Evolutionary conservation across 2,888 invertebrate species (phyloP).

Genomic region (Pristionchus exspectatus): DNA sequence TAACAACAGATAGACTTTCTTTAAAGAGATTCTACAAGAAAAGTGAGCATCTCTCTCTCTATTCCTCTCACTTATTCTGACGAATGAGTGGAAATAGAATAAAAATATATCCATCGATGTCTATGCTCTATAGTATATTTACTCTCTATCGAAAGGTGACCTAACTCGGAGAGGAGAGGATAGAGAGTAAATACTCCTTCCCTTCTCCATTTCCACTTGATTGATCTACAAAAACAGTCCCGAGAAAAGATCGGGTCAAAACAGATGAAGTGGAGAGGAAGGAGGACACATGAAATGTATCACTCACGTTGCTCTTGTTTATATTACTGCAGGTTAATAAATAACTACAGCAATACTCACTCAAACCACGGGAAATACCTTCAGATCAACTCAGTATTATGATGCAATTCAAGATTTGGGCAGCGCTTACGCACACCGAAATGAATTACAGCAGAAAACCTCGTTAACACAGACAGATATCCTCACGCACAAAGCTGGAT

Average conservation of each 20-base stretch:
- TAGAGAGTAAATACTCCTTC: not conserved
- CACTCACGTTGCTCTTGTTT: too few species aligned
- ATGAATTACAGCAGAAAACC: too few species aligned
- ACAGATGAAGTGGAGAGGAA: conserved; percentile 48
- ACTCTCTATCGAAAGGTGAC: not conserved
- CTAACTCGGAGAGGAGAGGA: conserved; percentile 14
- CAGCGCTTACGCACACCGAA: too few species aligned
- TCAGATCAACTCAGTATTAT: too few species aligned
- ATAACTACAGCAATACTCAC: too few species aligned
- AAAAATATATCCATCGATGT: not conserved
- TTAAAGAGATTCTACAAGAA: not conserved
- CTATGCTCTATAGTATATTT: not conserved
- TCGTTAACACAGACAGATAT: too few species aligned
- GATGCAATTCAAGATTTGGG: too few species aligned
- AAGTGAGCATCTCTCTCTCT: not conserved
- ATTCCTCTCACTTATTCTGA: not conserved
- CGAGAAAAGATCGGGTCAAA: conserved; percentile 43
- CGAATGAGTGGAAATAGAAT: not conserved
- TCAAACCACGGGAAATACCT: too few species aligned
- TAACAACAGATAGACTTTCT: not conserved
- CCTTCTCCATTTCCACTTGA: conserved; percentile 25
- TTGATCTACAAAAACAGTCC: conserved; percentile 39
- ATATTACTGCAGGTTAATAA: too few species aligned
- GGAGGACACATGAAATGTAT: not conserved
- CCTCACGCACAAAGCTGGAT: too few species aligned